A percentile compares a stretch with the other conserved stretches of the same genome.
These are phyloP conservation scores for Enhydra lutris DNA, from an alignment of 2,113 vertebrate genomes.

Conservation along the genomic window DNA sequence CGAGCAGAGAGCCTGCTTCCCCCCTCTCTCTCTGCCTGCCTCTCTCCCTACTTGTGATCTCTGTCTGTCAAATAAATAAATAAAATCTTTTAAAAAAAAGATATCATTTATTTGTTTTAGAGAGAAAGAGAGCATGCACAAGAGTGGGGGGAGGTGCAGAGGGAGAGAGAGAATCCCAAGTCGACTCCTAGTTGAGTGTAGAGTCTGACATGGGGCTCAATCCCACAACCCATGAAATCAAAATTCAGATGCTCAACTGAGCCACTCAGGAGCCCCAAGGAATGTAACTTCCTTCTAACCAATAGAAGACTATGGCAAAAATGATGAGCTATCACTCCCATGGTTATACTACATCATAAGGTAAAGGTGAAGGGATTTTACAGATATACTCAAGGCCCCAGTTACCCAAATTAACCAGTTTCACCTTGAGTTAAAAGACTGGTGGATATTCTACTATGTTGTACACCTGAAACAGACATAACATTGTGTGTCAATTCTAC, in stretches of 20 bases:
- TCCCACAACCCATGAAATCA: neutral
- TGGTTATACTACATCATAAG: neutral
- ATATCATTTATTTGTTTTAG: neutral
- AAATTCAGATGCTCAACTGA: neutral
- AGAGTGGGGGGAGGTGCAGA: neutral
- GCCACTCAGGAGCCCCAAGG: neutral
- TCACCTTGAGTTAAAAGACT: neutral
- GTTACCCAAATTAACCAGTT: neutral
- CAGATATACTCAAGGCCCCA: neutral
- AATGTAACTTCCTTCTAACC: neutral
- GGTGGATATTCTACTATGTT: neutral
- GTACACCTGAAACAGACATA: neutral
- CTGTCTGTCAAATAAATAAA: too few relatives aligned
- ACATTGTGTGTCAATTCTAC: neutral
- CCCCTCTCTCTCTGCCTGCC: too few relatives aligned
- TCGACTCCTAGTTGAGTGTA: neutral
- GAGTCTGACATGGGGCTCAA: neutral
- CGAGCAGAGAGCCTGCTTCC: too few relatives aligned
- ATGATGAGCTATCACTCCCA: neutral
- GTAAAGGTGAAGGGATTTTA: neutral
- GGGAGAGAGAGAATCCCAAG: neutral
- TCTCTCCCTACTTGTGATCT: too few relatives aligned
- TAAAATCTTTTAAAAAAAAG: too few relatives aligned
- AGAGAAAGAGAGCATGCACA: too few relatives aligned
- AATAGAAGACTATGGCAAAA: neutral